Percentiles rank a stretch among this genome's conserved stretches.
Conservation (phyloP, 1,140 invertebrate species). For the Ceratoteleas bidentatus region DNA sequence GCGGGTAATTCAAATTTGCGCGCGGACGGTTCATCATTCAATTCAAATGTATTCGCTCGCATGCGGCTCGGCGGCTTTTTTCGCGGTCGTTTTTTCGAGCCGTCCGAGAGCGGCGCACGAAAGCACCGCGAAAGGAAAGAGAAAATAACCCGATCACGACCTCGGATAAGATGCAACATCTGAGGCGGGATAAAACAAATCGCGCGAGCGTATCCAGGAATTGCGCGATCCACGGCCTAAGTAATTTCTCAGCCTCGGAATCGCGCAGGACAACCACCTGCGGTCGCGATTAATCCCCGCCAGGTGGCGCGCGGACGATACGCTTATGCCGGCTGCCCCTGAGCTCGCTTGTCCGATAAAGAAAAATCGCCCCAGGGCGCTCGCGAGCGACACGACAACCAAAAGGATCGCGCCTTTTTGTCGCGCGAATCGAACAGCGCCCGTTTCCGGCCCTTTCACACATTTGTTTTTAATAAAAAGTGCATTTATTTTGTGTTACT, state of each 20-base stretch:
- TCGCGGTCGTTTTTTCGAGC: not conserved
- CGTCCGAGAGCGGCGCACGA: constrained; percentile 17
- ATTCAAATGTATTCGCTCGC: constrained; percentile 15
- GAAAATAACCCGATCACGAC: constrained; percentile 57
- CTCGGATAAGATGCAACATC: constrained; percentile 54
- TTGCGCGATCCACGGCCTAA: constrained; percentile 43
- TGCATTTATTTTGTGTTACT: too few relatives aligned
- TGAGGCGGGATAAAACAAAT: constrained; percentile 55
- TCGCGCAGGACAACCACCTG: constrained; percentile 52
- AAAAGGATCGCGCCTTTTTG: constrained; percentile 2
- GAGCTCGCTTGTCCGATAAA: constrained; percentile 36
- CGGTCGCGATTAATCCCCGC: constrained; percentile 61
- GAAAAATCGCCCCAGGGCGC: constrained; percentile 28
- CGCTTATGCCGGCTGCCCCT: constrained; percentile 42
- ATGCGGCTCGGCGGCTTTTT: constrained; percentile 15
- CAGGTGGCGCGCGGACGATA: constrained; percentile 51
- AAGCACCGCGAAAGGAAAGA: constrained; percentile 24
- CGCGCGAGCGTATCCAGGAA: constrained; percentile 51
- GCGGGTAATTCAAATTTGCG: constrained; percentile 38
- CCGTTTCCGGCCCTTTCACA: too few relatives aligned
- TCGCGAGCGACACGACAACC: constrained; percentile 24
- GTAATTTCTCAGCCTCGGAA: constrained; percentile 46
- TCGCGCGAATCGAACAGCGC: too few relatives aligned
- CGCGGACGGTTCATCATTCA: constrained; percentile 32
- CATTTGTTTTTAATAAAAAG: too few relatives aligned